Evolutionary conservation across 2,113 vertebrate species (phyloP).

Genomic region (Carlito syrichta): DNA sequence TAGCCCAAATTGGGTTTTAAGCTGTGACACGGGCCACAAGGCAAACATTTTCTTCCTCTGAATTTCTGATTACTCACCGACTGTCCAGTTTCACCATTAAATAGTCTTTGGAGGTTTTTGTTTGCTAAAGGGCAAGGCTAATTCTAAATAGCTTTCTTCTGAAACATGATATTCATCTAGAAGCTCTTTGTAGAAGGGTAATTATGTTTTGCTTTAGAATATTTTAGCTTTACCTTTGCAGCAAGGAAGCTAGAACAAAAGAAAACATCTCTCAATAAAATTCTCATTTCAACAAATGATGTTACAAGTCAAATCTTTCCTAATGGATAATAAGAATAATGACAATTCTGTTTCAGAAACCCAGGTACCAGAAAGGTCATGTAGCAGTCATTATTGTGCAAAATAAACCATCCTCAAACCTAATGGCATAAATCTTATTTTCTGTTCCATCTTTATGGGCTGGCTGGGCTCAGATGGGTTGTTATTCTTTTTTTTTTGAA

Average conservation of each 20-base stretch:
- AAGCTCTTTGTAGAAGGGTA: constrained; percentile 11
- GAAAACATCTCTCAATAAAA: constrained; percentile 27
- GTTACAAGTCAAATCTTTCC: constrained; percentile 9
- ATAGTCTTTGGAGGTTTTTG: constrained; percentile 24
- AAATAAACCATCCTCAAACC: not conserved
- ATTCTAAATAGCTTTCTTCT: constrained; percentile 24
- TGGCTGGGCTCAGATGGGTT: not conserved
- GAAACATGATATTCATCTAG: not conserved
- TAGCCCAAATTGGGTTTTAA: constrained; percentile 65
- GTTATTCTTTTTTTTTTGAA: constrained; percentile 36
- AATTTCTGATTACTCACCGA: not conserved
- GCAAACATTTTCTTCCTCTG: constrained; percentile 58
- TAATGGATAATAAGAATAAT: constrained; percentile 26
- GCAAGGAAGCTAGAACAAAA: not conserved
- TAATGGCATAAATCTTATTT: not conserved
- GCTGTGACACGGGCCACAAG: constrained; percentile 41
- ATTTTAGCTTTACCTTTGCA: constrained; percentile 51
- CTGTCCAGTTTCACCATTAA: not conserved
- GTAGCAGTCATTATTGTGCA: not conserved
- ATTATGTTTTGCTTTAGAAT: constrained; percentile 27
- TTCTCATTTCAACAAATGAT: constrained; percentile 21
- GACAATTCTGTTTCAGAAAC: constrained; percentile 44
- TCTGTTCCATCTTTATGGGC: not conserved
- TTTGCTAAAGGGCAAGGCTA: not conserved
- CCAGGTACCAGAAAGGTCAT: not conserved